Evolutionary conservation across 2,888 invertebrate genomes (phyloP), one percentile per base, ranked within the genome.

Genomic region (Athalia cordata): DNA sequence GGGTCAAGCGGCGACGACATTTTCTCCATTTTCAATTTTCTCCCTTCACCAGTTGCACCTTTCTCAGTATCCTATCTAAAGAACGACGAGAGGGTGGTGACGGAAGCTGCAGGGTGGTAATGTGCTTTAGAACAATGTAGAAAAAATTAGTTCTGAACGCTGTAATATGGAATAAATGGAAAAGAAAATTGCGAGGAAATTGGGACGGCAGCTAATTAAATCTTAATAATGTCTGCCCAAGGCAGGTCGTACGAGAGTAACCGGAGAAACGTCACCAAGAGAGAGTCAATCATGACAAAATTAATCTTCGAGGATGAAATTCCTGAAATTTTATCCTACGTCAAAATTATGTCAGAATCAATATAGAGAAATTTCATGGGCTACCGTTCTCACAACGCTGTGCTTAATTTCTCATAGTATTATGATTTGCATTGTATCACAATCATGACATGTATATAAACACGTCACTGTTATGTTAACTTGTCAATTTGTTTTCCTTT

Each of bases 21-120:
- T 50, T 65, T 49, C 15, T 49, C 64, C 50, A 47, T 61, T 15
- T 64, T n/a, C 52, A 4, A 52, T 49, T 72, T 13, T 4, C 72
- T 59, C 61, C 78, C 68, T 61, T 43, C 65, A 61, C 64, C 78
- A n/a, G 47, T 79, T 67, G 47, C 70, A n/a, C 67, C 68, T 77
- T 77, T 75, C 72, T 66, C 78, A 66, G 4, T 11, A 6, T 43
- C 8, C 29, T 0, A 13, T 62, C 29, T 4, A 0, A 13, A 13
- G 13, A 29, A 29, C 29, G 29, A 29, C 29, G 29, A 29, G 29
- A 29, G 0, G 29, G 1, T 29, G 29, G 1, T 29, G 29, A 29
- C 29, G 29, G 29, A 29, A 29, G 29, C 29, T 29, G 29, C 29
- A 29, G 29, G 29, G 29, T 2, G 29, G 29, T 29, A 29, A 29